Conservation (phyloP, 2,797 vertebrate species). For the Moxostoma hubbsi region DNA sequence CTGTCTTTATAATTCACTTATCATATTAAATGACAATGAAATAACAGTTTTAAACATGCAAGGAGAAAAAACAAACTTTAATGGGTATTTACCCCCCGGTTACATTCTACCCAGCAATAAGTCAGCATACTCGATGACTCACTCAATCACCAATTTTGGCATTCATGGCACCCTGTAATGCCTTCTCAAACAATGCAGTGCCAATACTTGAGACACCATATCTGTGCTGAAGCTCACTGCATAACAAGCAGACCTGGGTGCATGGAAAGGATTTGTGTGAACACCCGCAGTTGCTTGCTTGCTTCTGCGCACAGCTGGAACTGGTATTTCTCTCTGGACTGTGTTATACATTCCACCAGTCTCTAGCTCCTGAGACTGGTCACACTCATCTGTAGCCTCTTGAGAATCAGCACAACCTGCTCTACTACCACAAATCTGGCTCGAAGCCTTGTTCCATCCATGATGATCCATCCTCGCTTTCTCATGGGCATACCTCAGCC, state of each 20-base stretch:
- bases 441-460: no score
- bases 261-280: conserved; percentile 16
- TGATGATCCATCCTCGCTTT: no score
- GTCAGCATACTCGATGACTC: background rate
- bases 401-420: background rate
- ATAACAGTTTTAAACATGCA: no score
- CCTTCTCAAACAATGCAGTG: conserved; percentile 12
- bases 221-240: conserved; percentile 11
- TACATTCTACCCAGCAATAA: background rate
- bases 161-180: conserved; percentile 1
- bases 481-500: no score
- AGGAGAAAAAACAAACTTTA: no score
- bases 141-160: background rate
- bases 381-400: background rate
- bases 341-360: background rate
- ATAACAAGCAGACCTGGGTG: conserved; percentile 16
- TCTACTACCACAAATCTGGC: no score
- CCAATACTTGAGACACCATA: conserved; percentile 29
- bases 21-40: no score
- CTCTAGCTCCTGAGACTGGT: background rate
- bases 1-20: no score
- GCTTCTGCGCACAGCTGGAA: background rate
- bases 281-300: background rate
- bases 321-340: background rate
- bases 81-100: no score